A percentile compares a stretch with the other conserved stretches of the same genome.
Conservation (phyloP, 2,888 invertebrate species). For the Cephonodes hylas region DNA sequence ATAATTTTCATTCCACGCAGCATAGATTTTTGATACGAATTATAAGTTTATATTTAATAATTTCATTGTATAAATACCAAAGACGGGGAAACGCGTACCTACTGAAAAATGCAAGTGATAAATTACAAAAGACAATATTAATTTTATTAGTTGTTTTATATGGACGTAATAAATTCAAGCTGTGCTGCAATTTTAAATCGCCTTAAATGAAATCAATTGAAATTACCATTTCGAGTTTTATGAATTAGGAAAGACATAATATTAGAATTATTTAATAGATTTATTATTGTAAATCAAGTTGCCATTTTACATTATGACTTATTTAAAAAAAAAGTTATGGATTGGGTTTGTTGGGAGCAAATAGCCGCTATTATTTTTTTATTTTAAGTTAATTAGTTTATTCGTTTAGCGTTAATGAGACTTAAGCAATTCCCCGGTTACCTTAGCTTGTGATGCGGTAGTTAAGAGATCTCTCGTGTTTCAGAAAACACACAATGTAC, state of each 20-base stretch:
- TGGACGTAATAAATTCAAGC: neutral
- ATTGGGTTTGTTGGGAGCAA: slow-evolving; percentile 32
- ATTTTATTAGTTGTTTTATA: neutral
- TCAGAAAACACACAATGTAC: too few species aligned
- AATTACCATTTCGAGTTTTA: slow-evolving; percentile 8
- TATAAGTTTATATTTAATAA: neutral
- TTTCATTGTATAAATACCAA: slow-evolving; percentile 7
- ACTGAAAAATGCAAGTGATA: neutral
- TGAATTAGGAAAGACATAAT: slow-evolving; percentile 14
- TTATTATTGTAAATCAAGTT: slow-evolving; percentile 42
- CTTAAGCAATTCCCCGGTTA: neutral
- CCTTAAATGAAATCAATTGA: slow-evolving; percentile 15
- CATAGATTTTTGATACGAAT: neutral
- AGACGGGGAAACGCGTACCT: slow-evolving; percentile 1
- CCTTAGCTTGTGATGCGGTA: slow-evolving; percentile 10
- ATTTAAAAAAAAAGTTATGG: slow-evolving; percentile 27
- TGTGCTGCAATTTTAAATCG: neutral
- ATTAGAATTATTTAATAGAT: slow-evolving; percentile 25
- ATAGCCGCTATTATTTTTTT: slow-evolving; percentile 25
- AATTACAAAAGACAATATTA: neutral
- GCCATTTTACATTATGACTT: slow-evolving; percentile 42
- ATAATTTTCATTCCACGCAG: neutral
- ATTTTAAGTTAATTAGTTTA: slow-evolving; percentile 25
- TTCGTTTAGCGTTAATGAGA: slow-evolving; percentile 10
- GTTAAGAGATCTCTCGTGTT: neutral